phyloP scores from a whole-genome alignment of 2,113 vertebrate species.

The Leptodactylus fuscus region DNA sequence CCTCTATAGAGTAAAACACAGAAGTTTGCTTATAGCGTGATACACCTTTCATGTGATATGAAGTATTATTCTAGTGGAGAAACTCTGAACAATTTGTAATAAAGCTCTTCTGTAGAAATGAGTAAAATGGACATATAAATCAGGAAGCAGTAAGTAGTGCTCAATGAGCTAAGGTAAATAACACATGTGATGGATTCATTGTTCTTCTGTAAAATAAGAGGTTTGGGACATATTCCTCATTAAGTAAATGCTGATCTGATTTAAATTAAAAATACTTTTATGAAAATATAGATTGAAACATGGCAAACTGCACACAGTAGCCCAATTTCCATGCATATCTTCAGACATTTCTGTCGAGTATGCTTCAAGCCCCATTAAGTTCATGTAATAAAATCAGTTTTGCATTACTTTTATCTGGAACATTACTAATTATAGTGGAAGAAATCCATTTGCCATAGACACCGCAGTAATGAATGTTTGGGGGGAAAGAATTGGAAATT shows the following conservation, averaged over 20 bases:
- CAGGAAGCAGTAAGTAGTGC: neutral
- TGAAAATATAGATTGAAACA: slow-evolving; percentile 62
- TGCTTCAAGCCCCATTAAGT: slow-evolving; percentile 72
- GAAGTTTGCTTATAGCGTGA: neutral
- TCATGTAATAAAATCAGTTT: slow-evolving; percentile 66
- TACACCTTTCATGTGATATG: too few species aligned
- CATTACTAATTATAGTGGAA: slow-evolving; percentile 63
- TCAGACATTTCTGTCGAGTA: slow-evolving; percentile 67
- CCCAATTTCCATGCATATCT: slow-evolving; percentile 62
- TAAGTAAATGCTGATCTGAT: slow-evolving; percentile 63
- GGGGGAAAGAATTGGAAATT: slow-evolving; percentile 12
- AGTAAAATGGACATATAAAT: slow-evolving; percentile 19
- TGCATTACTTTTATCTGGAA: slow-evolving; percentile 63
- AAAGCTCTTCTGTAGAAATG: slow-evolving; percentile 3
- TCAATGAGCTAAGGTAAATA: slow-evolving; percentile 49
- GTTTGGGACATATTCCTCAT: slow-evolving; percentile 57
- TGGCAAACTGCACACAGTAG: slow-evolving; percentile 63
- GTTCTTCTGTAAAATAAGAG: slow-evolving; percentile 39
- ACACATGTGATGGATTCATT: slow-evolving; percentile 46
- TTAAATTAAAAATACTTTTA: slow-evolving; percentile 63
- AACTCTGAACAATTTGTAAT: neutral
- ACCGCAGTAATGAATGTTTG: slow-evolving; percentile 4
- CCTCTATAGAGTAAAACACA: neutral
- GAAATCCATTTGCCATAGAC: slow-evolving; percentile 54
- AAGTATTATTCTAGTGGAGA: neutral